These are phyloP conservation scores for Spheniscus mendiculus DNA, from an alignment of 2,113 vertebrate genomes.

Conservation along the genomic window DNA sequence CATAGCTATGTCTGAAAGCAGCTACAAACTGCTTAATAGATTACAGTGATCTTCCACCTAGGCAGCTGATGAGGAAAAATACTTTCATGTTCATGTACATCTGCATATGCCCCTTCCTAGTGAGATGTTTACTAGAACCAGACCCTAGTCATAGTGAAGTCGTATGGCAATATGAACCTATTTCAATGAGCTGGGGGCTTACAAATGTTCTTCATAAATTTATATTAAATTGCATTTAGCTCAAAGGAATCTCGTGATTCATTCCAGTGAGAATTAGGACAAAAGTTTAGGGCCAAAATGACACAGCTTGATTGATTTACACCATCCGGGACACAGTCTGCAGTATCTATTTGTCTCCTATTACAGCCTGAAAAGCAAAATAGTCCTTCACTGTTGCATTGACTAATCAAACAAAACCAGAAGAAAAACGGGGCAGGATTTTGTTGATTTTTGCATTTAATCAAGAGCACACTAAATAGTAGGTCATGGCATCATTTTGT, in stretches of 20 bases:
- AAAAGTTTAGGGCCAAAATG: not conserved
- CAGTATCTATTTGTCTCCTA: not conserved
- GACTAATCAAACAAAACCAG: not conserved
- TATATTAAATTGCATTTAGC: not conserved
- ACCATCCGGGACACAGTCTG: not conserved
- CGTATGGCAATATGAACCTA: not conserved
- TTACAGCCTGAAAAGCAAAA: not conserved
- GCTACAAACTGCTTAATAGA: not conserved
- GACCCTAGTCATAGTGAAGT: not conserved
- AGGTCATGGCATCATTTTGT: not conserved
- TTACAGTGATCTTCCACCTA: not conserved
- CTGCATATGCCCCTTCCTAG: not conserved
- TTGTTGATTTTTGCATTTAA: not conserved
- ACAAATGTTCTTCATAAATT: not conserved
- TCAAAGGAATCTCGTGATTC: not conserved
- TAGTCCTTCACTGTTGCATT: not conserved
- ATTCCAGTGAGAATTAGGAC: not conserved
- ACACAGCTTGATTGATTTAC: not conserved
- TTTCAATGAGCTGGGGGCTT: not conserved
- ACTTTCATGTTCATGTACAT: not conserved
- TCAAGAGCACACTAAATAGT: not conserved
- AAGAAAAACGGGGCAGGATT: not conserved
- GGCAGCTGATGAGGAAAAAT: not conserved
- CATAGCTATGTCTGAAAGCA: not conserved
- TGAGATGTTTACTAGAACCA: not conserved